phyloP scores from a whole-genome alignment of 2,113 vertebrate genomes.

The Daphoenositta chrysoptera region DNA sequence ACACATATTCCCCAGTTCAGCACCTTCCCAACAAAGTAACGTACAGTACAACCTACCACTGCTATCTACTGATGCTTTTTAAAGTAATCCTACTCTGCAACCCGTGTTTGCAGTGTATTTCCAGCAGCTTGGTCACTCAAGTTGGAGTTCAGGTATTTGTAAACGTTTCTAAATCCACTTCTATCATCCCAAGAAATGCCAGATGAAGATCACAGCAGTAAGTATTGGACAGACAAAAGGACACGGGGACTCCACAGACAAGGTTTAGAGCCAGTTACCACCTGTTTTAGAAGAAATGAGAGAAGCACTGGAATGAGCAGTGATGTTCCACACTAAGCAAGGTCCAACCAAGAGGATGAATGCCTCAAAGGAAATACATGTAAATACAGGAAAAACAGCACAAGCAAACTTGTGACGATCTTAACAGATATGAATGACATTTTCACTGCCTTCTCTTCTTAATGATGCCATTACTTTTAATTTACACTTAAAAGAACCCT shows the following conservation, averaged over 20 bases:
- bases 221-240: neutral
- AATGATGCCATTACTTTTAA: neutral
- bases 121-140: neutral
- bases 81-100: neutral
- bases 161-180: neutral
- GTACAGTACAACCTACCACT: neutral
- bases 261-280: neutral
- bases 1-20: neutral
- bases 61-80: neutral
- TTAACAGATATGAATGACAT: neutral
- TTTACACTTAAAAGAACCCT: neutral
- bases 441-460: neutral
- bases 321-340: neutral
- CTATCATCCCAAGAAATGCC: neutral
- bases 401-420: fast-evolving
- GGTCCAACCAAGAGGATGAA: neutral
- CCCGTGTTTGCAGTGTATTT: neutral
- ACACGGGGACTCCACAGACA: neutral
- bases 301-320: neutral
- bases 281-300: neutral
- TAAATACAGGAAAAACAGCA: no score
- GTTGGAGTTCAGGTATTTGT: neutral
- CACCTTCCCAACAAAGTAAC: neutral
- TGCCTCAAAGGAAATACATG: neutral
- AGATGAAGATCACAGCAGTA: neutral